These are phyloP conservation scores for Drosophila oshimai DNA, from an alignment of 1,140 invertebrate genomes.

Conservation along the genomic window DNA sequence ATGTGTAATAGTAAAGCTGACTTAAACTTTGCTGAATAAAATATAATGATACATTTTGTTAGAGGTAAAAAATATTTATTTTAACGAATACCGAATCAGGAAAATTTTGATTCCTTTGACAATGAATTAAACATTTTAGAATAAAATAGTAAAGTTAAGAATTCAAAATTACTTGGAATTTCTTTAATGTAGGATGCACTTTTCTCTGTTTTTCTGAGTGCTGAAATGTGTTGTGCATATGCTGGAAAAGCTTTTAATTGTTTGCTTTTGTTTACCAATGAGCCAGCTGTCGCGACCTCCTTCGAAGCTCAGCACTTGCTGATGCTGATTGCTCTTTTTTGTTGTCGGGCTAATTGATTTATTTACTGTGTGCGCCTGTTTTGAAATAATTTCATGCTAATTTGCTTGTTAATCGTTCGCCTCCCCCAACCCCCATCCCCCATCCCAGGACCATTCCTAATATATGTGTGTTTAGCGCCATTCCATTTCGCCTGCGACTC, in stretches of 20 bases:
- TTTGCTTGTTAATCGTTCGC: conserved; percentile 73
- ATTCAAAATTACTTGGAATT: too few relatives aligned
- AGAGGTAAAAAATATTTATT: too few relatives aligned
- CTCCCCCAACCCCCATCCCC: not conserved
- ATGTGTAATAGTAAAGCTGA: too few relatives aligned
- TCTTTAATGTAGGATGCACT: too few relatives aligned
- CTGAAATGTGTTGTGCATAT: conserved; percentile 65
- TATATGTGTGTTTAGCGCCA: conserved; percentile 43
- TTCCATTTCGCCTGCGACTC: conserved; percentile 42
- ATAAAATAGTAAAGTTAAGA: too few relatives aligned
- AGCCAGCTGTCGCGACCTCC: conserved; percentile 66
- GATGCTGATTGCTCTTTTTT: conserved; percentile 50
- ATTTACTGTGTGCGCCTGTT: conserved; percentile 68
- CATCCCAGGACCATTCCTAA: not conserved
- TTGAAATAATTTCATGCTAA: conserved; percentile 80
- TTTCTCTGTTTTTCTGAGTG: not conserved
- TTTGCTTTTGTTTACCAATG: conserved; percentile 64
- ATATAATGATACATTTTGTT: too few relatives aligned
- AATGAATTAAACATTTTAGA: too few relatives aligned
- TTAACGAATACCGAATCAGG: too few relatives aligned
- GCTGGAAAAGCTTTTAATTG: conserved; percentile 70
- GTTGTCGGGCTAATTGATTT: conserved; percentile 73
- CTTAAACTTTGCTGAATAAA: too few relatives aligned
- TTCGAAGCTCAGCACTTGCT: conserved; percentile 16
- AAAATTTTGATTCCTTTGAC: too few relatives aligned